Percentiles rank a stretch among this genome's conserved stretches.
phyloP scores from a whole-genome alignment of 2,113 vertebrate species.

The Recurvirostra avosetta region DNA sequence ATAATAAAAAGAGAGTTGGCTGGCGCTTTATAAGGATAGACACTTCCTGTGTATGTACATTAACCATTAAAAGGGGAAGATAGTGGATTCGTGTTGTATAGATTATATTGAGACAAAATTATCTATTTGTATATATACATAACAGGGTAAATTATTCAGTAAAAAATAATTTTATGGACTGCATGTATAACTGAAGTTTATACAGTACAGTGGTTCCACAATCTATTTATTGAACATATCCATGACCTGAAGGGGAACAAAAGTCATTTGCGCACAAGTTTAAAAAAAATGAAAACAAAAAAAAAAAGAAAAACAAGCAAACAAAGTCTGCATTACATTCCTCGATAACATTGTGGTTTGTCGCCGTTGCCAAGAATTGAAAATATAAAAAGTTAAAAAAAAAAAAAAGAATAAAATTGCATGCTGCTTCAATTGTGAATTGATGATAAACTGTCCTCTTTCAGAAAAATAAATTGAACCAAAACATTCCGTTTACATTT shows the following conservation, averaged over 20 bases:
- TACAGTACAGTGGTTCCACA: conserved; percentile 99
- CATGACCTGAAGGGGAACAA: conserved; percentile 96
- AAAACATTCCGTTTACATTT: conserved; percentile 98
- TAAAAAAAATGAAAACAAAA: conserved; percentile 53
- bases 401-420: conserved; percentile 89
- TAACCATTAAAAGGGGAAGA: conserved; percentile 99
- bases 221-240: conserved; percentile 99
- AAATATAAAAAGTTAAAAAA: conserved; percentile 85
- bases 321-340: conserved; percentile 89
- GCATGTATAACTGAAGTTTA: conserved; percentile 99
- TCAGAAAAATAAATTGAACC: conserved; percentile 90
- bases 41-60: conserved; percentile 99
- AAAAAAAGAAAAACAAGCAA: conserved; percentile 51
- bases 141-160: conserved; percentile 99
- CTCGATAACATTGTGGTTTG: conserved; percentile 96
- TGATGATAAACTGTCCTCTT: conserved; percentile 95
- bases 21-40: conserved; percentile 99
- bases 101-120: conserved; percentile 99
- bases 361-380: conserved; percentile 98
- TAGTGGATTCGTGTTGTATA: conserved; percentile 96
- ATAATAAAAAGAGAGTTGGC: conserved; percentile 98
- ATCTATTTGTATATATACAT: conserved; percentile 99
- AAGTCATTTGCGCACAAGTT: conserved; percentile 97
- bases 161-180: conserved; percentile 99
- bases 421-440: conserved; percentile 99